Percentiles rank a stretch among this genome's conserved stretches.
These are phyloP conservation scores for Phenacoccus solenopsis DNA, from an alignment of 1,140 invertebrate genomes.

Conservation along the genomic window DNA sequence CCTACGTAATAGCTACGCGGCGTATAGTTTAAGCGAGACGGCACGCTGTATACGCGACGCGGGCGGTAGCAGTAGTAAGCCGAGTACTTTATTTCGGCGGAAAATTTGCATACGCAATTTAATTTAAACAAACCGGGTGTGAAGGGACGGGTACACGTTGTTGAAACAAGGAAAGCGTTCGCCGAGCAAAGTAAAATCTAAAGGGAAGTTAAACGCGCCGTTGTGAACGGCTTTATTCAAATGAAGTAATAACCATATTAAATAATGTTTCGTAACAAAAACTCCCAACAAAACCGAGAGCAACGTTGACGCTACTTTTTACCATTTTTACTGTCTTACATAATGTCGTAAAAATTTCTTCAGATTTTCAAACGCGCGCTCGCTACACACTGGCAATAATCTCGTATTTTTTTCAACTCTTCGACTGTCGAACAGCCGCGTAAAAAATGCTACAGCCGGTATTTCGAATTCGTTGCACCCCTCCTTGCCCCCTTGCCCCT, in stretches of 20 bases:
- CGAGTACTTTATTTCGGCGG: conserved; percentile 11
- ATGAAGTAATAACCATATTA: conserved; percentile 18
- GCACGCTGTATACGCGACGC: neutral
- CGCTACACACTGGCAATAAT: no score
- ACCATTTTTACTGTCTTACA: neutral
- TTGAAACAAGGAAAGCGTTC: conserved; percentile 14
- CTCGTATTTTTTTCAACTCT: neutral
- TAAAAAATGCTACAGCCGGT: neutral
- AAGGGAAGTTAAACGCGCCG: conserved; percentile 10
- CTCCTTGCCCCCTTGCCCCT: no score
- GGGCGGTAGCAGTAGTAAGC: conserved; percentile 6
- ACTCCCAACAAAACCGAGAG: neutral
- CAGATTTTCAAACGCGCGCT: no score
- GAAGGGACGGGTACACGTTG: neutral
- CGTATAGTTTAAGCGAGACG: neutral
- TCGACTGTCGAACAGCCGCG: neutral
- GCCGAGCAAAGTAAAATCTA: neutral
- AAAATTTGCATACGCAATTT: conserved; percentile 17
- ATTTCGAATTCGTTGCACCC: neutral
- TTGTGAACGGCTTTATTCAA: conserved; percentile 15
- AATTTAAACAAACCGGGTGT: conserved; percentile 13
- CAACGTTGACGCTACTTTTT: neutral
- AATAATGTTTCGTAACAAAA: conserved; percentile 10
- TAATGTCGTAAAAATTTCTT: neutral
- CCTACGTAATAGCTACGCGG: neutral